These are phyloP conservation scores for Metallyticus violacea DNA, from an alignment of 2,888 invertebrate species.

Conservation along the genomic window DNA sequence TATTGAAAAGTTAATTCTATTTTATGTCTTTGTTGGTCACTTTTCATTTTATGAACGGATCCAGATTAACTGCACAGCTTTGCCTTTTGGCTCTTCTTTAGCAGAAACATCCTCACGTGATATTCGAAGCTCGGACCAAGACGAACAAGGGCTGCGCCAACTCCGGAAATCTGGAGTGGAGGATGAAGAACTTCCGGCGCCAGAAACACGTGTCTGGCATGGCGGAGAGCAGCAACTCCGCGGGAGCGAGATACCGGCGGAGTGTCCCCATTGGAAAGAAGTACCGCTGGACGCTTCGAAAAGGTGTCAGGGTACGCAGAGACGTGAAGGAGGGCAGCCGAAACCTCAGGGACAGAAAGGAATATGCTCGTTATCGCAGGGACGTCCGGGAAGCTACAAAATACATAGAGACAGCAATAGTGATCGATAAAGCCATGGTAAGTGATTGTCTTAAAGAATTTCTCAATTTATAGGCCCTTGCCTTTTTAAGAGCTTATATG, in stretches of 20 bases:
- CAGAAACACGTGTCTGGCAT: conserved; percentile 53
- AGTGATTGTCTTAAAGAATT: too few relatives aligned
- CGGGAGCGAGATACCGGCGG: conserved; percentile 9
- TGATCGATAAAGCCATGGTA: conserved; percentile 94
- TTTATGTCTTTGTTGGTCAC: too few relatives aligned
- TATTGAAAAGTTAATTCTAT: too few relatives aligned
- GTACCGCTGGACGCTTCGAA: conserved; percentile 17
- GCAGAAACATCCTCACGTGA: conserved; percentile 97
- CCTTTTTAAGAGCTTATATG: too few relatives aligned
- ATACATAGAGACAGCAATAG: conserved; percentile 93
- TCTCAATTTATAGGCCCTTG: too few relatives aligned
- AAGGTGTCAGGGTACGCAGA: conserved; percentile 36
- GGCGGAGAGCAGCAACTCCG: neutral
- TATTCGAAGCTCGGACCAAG: conserved; percentile 91
- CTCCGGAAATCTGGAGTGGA: conserved; percentile 71
- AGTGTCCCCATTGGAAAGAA: neutral
- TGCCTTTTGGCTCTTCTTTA: conserved; percentile 31
- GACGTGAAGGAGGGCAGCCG: conserved; percentile 39
- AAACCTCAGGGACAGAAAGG: conserved; percentile 7
- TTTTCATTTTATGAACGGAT: neutral
- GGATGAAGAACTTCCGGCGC: conserved; percentile 59
- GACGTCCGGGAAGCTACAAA: conserved; percentile 90
- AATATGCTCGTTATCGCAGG: conserved; percentile 52
- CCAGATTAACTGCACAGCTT: conserved; percentile 24
- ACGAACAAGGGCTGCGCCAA: conserved; percentile 90